These are phyloP conservation scores for Parascotia fuliginaria DNA, from an alignment of 2,888 invertebrate species.

Conservation along the genomic window DNA sequence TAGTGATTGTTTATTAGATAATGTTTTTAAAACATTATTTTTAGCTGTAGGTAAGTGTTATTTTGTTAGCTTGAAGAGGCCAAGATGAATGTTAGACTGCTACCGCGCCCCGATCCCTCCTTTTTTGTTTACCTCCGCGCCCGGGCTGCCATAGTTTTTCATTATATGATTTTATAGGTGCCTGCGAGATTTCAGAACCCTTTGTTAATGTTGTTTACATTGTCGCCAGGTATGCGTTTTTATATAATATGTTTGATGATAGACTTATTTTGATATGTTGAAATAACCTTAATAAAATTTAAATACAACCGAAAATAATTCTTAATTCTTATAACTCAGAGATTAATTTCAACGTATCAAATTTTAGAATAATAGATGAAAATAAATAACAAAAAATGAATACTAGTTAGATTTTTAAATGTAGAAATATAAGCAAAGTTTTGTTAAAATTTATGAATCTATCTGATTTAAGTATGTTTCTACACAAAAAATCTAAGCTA, in stretches of 20 bases:
- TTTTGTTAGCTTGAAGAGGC: slow-evolving; percentile 85
- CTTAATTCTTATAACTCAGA: not conserved
- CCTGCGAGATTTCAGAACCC: slow-evolving; percentile 82
- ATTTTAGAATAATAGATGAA: slow-evolving; percentile 29
- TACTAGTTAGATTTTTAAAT: slow-evolving; percentile 19
- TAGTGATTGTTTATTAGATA: slow-evolving; percentile 72
- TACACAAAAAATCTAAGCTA: slow-evolving; percentile 11
- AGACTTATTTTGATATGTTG: slow-evolving; percentile 52
- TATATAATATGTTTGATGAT: slow-evolving; percentile 70
- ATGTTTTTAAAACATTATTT: slow-evolving; percentile 72
- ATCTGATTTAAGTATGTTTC: too few relatives aligned
- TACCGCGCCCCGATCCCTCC: slow-evolving; percentile 76
- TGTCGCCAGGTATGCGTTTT: slow-evolving; percentile 86
- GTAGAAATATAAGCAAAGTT: slow-evolving; percentile 7
- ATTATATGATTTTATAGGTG: slow-evolving; percentile 83
- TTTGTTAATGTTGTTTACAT: slow-evolving; percentile 86
- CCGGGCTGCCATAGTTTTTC: slow-evolving; percentile 83
- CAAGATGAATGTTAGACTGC: slow-evolving; percentile 85
- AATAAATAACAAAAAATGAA: slow-evolving; percentile 8
- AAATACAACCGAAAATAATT: not conserved
- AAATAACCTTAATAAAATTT: slow-evolving; percentile 31
- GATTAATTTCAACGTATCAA: slow-evolving; percentile 46
- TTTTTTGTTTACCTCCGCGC: slow-evolving; percentile 77
- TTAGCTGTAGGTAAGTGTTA: slow-evolving; percentile 83
- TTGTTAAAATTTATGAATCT: too few relatives aligned